A percentile compares a stretch with the other conserved stretches of the same genome.
Conservation (phyloP, 2,797 vertebrate species). For the Dallia pectoralis region DNA sequence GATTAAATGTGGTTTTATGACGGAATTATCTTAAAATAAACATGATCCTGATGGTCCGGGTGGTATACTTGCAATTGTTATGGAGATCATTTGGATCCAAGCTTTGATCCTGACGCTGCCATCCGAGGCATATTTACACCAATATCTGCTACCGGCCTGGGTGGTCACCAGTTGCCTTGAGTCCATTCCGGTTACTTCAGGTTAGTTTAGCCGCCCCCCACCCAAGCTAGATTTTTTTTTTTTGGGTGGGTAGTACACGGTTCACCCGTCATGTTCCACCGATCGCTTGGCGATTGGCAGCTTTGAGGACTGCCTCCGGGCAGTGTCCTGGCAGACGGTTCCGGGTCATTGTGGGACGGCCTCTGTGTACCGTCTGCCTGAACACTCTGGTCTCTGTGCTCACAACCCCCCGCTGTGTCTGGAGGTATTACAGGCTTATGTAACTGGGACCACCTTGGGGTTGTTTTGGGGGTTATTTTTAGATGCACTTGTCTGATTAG, state of each 20-base stretch:
- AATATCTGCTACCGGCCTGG: background rate
- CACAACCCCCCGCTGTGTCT: slow-evolving; percentile 6
- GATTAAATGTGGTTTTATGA: background rate
- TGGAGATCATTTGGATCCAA: background rate
- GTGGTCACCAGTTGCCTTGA: background rate
- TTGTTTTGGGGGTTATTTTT: slow-evolving; percentile 55
- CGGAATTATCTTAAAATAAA: background rate
- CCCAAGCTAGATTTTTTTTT: too few species aligned
- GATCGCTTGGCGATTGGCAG: slow-evolving; percentile 46
- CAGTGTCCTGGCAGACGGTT: too few species aligned
- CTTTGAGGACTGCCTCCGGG: slow-evolving; percentile 48
- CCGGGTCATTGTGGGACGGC: slow-evolving; percentile 54
- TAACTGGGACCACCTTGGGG: slow-evolving; percentile 53
- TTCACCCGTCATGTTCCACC: slow-evolving; percentile 19
- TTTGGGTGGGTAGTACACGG: background rate
- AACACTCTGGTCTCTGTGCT: background rate
- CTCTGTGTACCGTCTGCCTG: slow-evolving; percentile 20
- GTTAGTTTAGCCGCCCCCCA: slow-evolving; percentile 18
- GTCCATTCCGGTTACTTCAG: slow-evolving; percentile 27
- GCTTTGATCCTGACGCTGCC: too few species aligned
- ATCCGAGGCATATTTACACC: background rate
- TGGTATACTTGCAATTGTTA: background rate
- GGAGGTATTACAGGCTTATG: slow-evolving; percentile 26
- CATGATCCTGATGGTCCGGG: background rate
- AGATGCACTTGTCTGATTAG: slow-evolving; percentile 60